phyloP scores from a whole-genome alignment of 2,113 vertebrate genomes.

The Cyanistes caeruleus region DNA sequence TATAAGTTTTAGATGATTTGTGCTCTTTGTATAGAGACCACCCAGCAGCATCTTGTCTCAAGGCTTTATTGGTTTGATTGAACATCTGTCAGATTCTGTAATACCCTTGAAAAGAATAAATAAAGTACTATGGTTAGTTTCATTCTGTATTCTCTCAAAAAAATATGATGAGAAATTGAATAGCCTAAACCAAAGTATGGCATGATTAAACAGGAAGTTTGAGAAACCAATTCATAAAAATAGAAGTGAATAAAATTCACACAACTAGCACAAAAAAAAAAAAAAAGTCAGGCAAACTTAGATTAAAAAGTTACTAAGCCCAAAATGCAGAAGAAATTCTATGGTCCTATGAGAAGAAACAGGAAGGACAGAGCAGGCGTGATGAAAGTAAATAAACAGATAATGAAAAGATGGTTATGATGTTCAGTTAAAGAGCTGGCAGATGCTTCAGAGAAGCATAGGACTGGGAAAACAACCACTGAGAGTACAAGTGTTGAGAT shows the following conservation, averaged over 20 bases:
- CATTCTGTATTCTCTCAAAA: not conserved
- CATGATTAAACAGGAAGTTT: not conserved
- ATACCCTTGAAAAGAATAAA: not conserved
- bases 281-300: not conserved
- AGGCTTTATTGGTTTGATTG: not conserved
- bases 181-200: not conserved
- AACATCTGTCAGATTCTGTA: not conserved
- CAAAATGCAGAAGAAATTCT: not conserved
- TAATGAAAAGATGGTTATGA: not conserved
- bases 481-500: not conserved
- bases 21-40: not conserved
- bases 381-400: not conserved
- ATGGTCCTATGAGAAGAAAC: not conserved
- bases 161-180: not conserved
- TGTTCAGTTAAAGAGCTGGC: not conserved
- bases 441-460: not conserved
- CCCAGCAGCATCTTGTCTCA: not conserved
- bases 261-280: not conserved
- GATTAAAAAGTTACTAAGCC: not conserved
- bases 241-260: not conserved
- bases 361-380: not conserved
- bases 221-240: not conserved
- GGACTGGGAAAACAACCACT: not conserved
- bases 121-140: not conserved
- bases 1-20: accelerated